These are phyloP conservation scores for Brachionus rotundiformis DNA, from an alignment of 1,140 invertebrate genomes.

Conservation along the genomic window DNA sequence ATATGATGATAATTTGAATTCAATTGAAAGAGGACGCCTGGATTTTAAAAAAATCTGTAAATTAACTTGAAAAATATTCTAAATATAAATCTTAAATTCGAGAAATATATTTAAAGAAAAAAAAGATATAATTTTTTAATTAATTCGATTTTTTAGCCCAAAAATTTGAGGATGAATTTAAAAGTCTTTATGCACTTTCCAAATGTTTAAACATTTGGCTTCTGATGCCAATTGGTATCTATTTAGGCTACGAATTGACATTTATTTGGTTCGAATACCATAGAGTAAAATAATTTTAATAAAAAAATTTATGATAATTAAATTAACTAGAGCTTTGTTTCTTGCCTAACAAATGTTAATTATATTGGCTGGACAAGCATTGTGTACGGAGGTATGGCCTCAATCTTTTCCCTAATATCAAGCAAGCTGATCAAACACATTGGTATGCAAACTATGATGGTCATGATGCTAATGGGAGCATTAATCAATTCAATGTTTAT, in stretches of 20 bases:
- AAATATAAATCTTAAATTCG: no score
- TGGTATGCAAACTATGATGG: constrained; percentile 14
- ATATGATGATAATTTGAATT: constrained; percentile 41
- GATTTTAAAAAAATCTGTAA: constrained; percentile 30
- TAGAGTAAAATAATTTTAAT: neutral
- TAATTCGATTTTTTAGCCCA: neutral
- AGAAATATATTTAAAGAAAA: no score
- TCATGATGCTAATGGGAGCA: constrained; percentile 45
- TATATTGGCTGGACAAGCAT: constrained; percentile 50
- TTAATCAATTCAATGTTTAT: constrained; percentile 44
- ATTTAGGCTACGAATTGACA: constrained; percentile 41
- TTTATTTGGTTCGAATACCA: constrained; percentile 46
- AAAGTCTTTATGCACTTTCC: constrained; percentile 2
- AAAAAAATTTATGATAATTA: neutral
- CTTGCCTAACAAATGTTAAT: constrained; percentile 32
- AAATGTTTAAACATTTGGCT: constrained; percentile 47
- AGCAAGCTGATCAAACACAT: neutral
- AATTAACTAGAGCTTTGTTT: constrained; percentile 38
- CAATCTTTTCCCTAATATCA: neutral
- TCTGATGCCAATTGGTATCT: constrained; percentile 17
- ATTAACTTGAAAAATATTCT: no score
- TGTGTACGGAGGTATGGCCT: constrained; percentile 26
- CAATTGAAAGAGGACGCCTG: neutral
- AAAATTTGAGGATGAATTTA: constrained; percentile 47
- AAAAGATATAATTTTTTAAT: neutral